phyloP scores from a whole-genome alignment of 2,888 invertebrate species.

The Drosophila leonis region DNA sequence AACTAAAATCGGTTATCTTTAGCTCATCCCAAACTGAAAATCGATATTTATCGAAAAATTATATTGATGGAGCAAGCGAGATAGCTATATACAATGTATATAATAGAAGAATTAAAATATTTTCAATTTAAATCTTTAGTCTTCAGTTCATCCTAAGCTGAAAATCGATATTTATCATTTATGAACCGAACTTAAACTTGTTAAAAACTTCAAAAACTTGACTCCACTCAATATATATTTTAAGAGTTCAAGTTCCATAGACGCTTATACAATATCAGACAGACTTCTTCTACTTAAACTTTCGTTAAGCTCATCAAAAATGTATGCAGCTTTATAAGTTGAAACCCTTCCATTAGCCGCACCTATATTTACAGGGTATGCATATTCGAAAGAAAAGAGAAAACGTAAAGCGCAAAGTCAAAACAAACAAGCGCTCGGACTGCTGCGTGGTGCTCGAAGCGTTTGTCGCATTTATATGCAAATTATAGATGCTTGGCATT shows the following conservation, averaged over 20 bases:
- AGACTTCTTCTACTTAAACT: background rate
- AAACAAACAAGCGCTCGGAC: slow-evolving; percentile 52
- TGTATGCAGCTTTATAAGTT: background rate
- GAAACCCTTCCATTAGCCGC: background rate
- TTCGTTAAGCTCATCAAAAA: background rate
- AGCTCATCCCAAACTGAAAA: background rate
- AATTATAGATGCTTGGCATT: slow-evolving; percentile 76
- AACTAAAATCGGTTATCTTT: background rate
- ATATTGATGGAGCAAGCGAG: too few species aligned
- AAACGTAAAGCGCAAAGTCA: slow-evolving; percentile 8
- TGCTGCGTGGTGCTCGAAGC: slow-evolving; percentile 58
- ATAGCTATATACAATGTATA: too few species aligned
- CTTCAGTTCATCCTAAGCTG: background rate
- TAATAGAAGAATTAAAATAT: too few species aligned
- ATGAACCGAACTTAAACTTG: background rate
- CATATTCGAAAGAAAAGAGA: slow-evolving; percentile 8
- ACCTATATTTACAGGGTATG: slow-evolving; percentile 3
- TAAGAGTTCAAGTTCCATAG: background rate
- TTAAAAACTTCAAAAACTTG: background rate
- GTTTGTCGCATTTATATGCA: slow-evolving; percentile 78
- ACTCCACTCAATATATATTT: background rate
- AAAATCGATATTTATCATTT: background rate
- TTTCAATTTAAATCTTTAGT: background rate
- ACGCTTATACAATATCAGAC: background rate
- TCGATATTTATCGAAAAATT: too few species aligned